These are phyloP conservation scores for Smittia sp. DNA, from an alignment of 2,888 invertebrate species.

Conservation along the genomic window DNA sequence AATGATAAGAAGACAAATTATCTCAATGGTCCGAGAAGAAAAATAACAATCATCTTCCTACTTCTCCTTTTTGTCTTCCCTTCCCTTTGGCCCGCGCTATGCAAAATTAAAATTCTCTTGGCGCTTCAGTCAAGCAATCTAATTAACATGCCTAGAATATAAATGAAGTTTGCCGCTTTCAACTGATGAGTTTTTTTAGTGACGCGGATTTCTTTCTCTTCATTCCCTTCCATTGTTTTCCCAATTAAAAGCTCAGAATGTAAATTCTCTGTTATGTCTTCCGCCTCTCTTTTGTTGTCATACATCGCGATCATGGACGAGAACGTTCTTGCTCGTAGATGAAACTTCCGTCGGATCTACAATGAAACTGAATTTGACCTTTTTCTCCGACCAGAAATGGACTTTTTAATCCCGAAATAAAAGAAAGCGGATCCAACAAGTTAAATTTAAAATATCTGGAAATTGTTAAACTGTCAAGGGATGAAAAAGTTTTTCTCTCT, in stretches of 20 bases:
- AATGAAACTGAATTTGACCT: too few relatives aligned
- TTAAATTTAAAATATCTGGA: slow-evolving; percentile 16
- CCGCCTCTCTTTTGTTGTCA: neutral
- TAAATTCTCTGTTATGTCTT: neutral
- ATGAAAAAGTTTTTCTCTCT: neutral
- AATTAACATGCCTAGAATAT: slow-evolving; percentile 41
- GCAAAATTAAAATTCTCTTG: slow-evolving; percentile 40
- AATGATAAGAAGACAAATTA: slow-evolving; percentile 17
- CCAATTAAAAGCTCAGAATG: slow-evolving; percentile 25
- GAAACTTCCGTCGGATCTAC: neutral
- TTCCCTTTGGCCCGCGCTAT: slow-evolving; percentile 13
- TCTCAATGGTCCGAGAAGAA: slow-evolving; percentile 23
- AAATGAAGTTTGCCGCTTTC: slow-evolving; percentile 34
- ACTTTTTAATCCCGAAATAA: neutral
- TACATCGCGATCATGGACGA: neutral
- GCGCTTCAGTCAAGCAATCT: slow-evolving; percentile 39
- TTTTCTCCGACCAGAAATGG: neutral
- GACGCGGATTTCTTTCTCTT: neutral
- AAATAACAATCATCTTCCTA: neutral
- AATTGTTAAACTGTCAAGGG: neutral
- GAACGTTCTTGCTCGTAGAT: neutral
- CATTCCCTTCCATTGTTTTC: neutral
- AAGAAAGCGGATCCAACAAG: slow-evolving; percentile 31
- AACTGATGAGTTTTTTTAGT: slow-evolving; percentile 25
- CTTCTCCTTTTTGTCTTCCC: neutral